phyloP scores from a whole-genome alignment of 35 echinoderm and acorn worm species.

The Anneissia japonica region DNA sequence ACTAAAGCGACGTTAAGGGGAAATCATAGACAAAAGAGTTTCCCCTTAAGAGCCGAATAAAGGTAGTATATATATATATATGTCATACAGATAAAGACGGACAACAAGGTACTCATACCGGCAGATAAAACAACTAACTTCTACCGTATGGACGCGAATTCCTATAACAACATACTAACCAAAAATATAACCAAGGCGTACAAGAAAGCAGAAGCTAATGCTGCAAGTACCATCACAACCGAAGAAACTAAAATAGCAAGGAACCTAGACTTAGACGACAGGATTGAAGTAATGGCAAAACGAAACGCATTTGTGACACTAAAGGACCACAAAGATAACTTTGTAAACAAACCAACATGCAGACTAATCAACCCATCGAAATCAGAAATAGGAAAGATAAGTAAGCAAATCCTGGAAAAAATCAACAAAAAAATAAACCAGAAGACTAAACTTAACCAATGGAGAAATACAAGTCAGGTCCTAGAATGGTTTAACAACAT shows the following conservation, averaged over 20 bases:
- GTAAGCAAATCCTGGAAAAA: conserved; percentile 21
- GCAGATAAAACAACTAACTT: too few species aligned
- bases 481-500: conserved; percentile 21
- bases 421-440: conserved; percentile 3
- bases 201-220: too few species aligned
- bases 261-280: conserved; percentile 4
- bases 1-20: too few species aligned
- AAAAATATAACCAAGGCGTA: too few species aligned
- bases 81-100: neutral
- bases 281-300: conserved; percentile 16
- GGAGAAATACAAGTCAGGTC: neutral
- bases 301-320: conserved; percentile 2
- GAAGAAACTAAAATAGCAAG: conserved; percentile 11
- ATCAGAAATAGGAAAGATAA: conserved; percentile 18
- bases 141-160: too few species aligned
- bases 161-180: too few species aligned
- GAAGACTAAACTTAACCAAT: neutral
- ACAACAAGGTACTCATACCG: too few species aligned
- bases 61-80: too few species aligned
- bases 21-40: too few species aligned
- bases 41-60: too few species aligned
- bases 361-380: conserved; percentile 13
- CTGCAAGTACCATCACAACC: too few species aligned
- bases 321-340: conserved; percentile 35
- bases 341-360: conserved; percentile 21